A percentile compares a stretch with the other conserved stretches of the same genome.
Conservation (phyloP, 2,113 vertebrate species). For the Alethe castanea region DNA sequence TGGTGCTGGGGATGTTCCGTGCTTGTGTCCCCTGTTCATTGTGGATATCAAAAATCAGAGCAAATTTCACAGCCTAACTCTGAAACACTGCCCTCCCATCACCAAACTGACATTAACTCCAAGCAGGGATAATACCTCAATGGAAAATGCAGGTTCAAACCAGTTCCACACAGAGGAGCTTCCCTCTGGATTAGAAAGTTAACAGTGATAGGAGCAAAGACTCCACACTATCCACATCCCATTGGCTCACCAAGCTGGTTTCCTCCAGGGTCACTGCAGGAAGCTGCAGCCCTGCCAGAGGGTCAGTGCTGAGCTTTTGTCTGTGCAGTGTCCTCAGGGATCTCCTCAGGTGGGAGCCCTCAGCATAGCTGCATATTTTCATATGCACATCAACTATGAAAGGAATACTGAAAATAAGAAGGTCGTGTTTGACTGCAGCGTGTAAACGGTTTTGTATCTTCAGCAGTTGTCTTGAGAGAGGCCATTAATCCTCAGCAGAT, state of each 20-base stretch:
- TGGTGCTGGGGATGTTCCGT: background rate
- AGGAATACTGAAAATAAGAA: background rate
- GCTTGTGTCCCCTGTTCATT: background rate
- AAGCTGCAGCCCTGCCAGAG: background rate
- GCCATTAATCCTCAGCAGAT: background rate
- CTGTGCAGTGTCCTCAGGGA: background rate
- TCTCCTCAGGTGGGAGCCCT: background rate
- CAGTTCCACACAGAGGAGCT: background rate
- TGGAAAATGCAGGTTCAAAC: background rate
- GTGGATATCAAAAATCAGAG: background rate
- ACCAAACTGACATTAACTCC: background rate
- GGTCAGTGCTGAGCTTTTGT: background rate
- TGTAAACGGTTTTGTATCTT: background rate
- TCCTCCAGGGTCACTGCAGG: background rate
- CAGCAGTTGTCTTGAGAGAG: background rate
- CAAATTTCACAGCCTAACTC: background rate
- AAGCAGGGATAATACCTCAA: background rate
- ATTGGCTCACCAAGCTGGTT: background rate
- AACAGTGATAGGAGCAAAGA: background rate
- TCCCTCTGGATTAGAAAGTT: background rate
- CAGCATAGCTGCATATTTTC: background rate
- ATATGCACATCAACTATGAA: background rate
- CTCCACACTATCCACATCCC: background rate
- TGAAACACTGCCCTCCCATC: background rate
- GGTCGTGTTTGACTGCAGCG: background rate